Conservation (phyloP, 2,888 invertebrate species). For the Xanthia togata region DNA sequence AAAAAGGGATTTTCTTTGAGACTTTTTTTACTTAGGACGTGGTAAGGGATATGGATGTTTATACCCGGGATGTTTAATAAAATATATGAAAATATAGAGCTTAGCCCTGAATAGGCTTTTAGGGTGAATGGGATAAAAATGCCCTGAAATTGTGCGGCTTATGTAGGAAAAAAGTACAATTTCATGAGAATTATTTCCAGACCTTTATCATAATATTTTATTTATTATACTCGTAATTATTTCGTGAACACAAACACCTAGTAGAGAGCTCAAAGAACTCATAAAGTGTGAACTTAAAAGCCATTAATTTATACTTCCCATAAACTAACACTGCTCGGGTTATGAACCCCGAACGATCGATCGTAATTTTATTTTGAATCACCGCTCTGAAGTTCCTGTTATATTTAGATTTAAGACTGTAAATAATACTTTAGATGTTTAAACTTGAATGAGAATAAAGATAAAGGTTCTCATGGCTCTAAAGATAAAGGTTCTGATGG, state of each 20-base stretch:
- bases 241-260: constrained; percentile 27
- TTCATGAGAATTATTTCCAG: constrained; percentile 9
- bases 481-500: constrained; percentile 9
- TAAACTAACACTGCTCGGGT: constrained; percentile 51
- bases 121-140: constrained; percentile 50
- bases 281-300: constrained; percentile 46
- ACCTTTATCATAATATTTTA: constrained; percentile 30
- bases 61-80: constrained; percentile 70
- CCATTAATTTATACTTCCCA: constrained; percentile 47
- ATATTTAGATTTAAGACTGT: constrained; percentile 52
- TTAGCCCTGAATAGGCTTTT: constrained; percentile 58
- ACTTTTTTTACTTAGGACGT: constrained; percentile 70
- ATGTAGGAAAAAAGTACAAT: constrained; percentile 28
- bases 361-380: constrained; percentile 60
- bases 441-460: constrained; percentile 29
- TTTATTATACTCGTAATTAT: constrained; percentile 25
- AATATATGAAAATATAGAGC: constrained; percentile 67
- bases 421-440: constrained; percentile 39
- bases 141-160: constrained; percentile 44
- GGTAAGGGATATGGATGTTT: constrained; percentile 68
- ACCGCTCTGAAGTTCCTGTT: constrained; percentile 40
- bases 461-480: constrained; percentile 21
- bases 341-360: constrained; percentile 59
- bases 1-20: constrained; percentile 77
- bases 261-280: constrained; percentile 45